Conservation (phyloP, 1,140 invertebrate species). For the Apis cerana region DNA sequence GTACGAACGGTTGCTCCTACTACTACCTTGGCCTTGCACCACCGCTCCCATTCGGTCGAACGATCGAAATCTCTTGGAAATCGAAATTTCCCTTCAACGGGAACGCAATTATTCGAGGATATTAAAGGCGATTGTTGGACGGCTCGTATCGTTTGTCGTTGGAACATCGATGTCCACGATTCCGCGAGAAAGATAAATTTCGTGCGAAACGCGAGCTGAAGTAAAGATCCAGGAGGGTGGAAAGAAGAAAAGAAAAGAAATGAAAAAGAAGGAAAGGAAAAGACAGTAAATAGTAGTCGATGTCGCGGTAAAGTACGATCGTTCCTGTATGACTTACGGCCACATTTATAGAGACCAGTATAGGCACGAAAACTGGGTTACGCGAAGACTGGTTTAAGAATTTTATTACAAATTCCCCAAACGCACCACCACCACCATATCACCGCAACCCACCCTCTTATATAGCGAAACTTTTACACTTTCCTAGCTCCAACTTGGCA, state of each 20-base stretch:
- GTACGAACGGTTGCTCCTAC: conserved; percentile 36
- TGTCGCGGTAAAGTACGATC: conserved; percentile 60
- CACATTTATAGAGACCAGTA: conserved; percentile 43
- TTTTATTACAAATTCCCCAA: conserved; percentile 67
- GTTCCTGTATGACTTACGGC: conserved; percentile 58
- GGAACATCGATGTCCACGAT: conserved; percentile 7
- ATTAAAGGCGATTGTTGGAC: not conserved
- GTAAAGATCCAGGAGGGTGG: conserved; percentile 51
- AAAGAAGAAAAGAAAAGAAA: not conserved
- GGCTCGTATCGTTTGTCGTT: conserved; percentile 10
- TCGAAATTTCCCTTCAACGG: conserved; percentile 28
- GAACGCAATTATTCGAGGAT: not conserved
- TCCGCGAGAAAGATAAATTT: conserved; percentile 19
- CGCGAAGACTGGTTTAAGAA: conserved; percentile 63
- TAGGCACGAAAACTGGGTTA: conserved; percentile 65
- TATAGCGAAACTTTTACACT: conserved; percentile 63
- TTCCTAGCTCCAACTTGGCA: conserved; percentile 44
- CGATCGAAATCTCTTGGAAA: conserved; percentile 17
- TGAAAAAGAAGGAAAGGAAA: not conserved
- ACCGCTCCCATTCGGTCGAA: conserved; percentile 33
- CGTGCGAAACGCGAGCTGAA: conserved; percentile 40
- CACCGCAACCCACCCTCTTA: conserved; percentile 4
- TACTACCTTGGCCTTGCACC: conserved; percentile 65
- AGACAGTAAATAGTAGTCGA: conserved; percentile 38
- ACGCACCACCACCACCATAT: not conserved